Percentiles rank a stretch among this genome's conserved stretches.
Evolutionary conservation across 1,140 invertebrate genomes (phyloP).

Genomic region (Metaphire vulgaris): DNA sequence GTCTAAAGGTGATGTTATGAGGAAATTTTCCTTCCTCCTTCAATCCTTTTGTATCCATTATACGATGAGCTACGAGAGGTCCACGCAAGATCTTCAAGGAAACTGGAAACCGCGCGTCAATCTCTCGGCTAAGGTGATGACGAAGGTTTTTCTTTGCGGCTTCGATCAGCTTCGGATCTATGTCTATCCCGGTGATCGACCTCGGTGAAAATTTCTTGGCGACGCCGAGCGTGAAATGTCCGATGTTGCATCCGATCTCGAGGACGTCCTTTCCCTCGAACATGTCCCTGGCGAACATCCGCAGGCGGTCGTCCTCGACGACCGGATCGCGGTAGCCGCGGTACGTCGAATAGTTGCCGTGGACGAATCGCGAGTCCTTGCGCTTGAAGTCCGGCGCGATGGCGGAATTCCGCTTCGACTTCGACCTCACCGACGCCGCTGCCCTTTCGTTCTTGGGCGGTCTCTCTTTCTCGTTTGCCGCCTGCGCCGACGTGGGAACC

Average conservation of each 20-base stretch:
- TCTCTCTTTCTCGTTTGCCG: neutral
- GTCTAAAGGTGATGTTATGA: neutral
- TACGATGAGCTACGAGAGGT: conserved; percentile 59
- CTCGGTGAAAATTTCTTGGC: conserved; percentile 76
- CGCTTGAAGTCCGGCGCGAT: neutral
- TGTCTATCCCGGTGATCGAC: conserved; percentile 87
- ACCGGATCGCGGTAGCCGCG: conserved; percentile 85
- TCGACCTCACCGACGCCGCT: neutral
- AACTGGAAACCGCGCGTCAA: conserved; percentile 58
- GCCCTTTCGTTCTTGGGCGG: neutral
- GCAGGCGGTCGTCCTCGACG: conserved; percentile 73
- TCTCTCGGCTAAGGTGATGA: conserved; percentile 45
- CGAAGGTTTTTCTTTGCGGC: conserved; percentile 72
- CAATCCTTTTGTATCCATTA: neutral
- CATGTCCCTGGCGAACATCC: conserved; percentile 72
- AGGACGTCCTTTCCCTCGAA: conserved; percentile 85
- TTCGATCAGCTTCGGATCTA: conserved; percentile 79
- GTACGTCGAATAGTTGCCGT: conserved; percentile 93
- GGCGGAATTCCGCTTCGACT: neutral
- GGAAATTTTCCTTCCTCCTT: neutral
- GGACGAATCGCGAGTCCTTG: conserved; percentile 62
- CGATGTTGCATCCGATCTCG: conserved; percentile 96
- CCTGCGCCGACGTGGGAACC: conserved; percentile 4
- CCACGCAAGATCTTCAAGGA: conserved; percentile 79
- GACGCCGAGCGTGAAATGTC: conserved; percentile 74